Evolutionary conservation across 2,888 invertebrate species (phyloP).

Genomic region (Polyploca ridens): DNA sequence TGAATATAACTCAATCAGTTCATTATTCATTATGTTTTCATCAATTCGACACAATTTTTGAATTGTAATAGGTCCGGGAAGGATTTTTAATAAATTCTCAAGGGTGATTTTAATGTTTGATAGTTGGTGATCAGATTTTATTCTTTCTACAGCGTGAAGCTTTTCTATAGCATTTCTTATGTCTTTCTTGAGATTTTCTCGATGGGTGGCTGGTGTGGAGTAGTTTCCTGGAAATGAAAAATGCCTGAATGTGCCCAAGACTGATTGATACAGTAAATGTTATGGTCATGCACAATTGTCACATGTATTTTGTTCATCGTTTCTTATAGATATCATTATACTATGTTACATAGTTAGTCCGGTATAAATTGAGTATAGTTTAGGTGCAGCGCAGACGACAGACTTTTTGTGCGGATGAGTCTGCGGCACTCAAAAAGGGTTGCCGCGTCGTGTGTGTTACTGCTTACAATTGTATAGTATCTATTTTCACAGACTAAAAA

Average conservation of each 20-base stretch:
- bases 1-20: conserved; percentile 76
- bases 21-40: conserved; percentile 37
- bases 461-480: too few species aligned
- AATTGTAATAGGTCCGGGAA: conserved; percentile 86
- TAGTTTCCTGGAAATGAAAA: conserved; percentile 65
- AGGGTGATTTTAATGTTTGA: conserved; percentile 42
- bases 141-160: conserved; percentile 50
- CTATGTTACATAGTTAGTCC: too few species aligned
- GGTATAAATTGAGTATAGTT: too few species aligned
- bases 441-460: too few species aligned
- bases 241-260: conserved; percentile 80
- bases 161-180: conserved; percentile 56
- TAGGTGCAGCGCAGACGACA: too few species aligned
- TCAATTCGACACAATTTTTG: conserved; percentile 87
- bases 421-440: too few species aligned
- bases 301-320: conserved; percentile 41
- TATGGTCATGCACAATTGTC: conserved; percentile 36
- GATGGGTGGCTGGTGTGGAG: conserved; percentile 30
- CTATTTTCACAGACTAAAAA: too few species aligned
- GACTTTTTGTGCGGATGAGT: too few species aligned
- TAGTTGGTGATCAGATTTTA: conserved; percentile 63
- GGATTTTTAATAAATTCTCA: conserved; percentile 33
- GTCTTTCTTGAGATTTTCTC: conserved; percentile 38
- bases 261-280: conserved; percentile 47
- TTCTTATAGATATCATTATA: neutral